phyloP scores from a whole-genome alignment of 1,140 invertebrate species.

The Bicyclus anynana region DNA sequence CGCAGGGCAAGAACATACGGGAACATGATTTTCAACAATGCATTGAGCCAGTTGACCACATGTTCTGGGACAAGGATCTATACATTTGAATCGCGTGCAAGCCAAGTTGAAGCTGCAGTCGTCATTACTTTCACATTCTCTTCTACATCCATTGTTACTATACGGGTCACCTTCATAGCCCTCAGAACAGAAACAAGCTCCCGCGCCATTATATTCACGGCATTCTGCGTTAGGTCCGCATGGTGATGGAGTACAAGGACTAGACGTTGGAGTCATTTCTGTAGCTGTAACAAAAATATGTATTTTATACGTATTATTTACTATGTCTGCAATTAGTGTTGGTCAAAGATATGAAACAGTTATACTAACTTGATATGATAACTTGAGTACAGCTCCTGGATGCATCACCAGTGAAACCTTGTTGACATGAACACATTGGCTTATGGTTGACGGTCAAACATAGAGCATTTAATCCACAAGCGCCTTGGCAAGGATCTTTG shows the following conservation, averaged over 20 bases:
- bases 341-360: neutral
- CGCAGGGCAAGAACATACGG: slow-evolving; percentile 84
- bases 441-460: slow-evolving; percentile 82
- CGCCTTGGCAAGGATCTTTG: slow-evolving; percentile 84
- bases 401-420: slow-evolving; percentile 77
- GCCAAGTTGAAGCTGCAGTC: slow-evolving; percentile 84
- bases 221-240: slow-evolving; percentile 85
- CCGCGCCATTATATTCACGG: slow-evolving; percentile 80
- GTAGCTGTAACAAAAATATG: slow-evolving; percentile 49
- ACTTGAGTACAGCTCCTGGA: slow-evolving; percentile 62
- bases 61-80: slow-evolving; percentile 86
- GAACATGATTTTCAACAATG: slow-evolving; percentile 84
- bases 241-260: slow-evolving; percentile 83
- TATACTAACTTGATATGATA: slow-evolving; percentile 51
- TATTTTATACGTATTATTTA: neutral
- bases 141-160: slow-evolving; percentile 81
- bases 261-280: slow-evolving; percentile 69
- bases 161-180: slow-evolving; percentile 86
- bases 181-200: slow-evolving; percentile 83
- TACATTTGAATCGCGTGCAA: slow-evolving; percentile 86
- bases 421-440: slow-evolving; percentile 77
- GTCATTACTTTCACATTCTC: slow-evolving; percentile 85
- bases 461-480: slow-evolving; percentile 82
- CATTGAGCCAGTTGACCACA: slow-evolving; percentile 87
- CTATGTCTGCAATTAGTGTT: neutral